Evolutionary conservation across 2,888 invertebrate genomes (phyloP).

Genomic region (Anaspis maculata): DNA sequence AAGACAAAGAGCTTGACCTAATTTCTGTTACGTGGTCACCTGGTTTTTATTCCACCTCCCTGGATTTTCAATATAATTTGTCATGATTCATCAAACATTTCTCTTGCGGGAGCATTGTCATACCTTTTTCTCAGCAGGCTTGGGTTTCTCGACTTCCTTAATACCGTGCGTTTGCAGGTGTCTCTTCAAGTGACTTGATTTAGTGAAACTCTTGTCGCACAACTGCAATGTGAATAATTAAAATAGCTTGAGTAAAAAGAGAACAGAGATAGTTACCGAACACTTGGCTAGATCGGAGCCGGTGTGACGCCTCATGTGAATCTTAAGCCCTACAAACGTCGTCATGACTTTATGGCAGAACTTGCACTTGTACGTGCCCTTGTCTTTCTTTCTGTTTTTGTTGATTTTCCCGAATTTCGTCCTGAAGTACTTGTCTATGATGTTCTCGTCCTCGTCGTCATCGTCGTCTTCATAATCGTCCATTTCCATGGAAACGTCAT

Average conservation of each 20-base stretch:
- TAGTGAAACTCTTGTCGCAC: slow-evolving; percentile 36
- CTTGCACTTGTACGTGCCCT: slow-evolving; percentile 29
- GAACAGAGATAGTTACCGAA: slow-evolving; percentile 21
- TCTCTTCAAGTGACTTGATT: slow-evolving; percentile 32
- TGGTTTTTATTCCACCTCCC: too few relatives aligned
- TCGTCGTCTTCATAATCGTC: slow-evolving; percentile 25
- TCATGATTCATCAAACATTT: too few relatives aligned
- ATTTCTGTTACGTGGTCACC: too few relatives aligned
- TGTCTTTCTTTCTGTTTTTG: slow-evolving; percentile 23
- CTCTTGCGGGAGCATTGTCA: too few relatives aligned
- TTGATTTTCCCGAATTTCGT: too few relatives aligned
- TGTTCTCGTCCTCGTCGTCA: slow-evolving; percentile 16
- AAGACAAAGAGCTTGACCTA: too few relatives aligned
- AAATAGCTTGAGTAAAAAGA: neutral
- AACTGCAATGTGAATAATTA: slow-evolving; percentile 23
- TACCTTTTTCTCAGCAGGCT: slow-evolving; percentile 11
- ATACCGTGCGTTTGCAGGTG: slow-evolving; percentile 34
- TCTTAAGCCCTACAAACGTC: slow-evolving; percentile 31
- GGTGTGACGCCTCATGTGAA: slow-evolving; percentile 60
- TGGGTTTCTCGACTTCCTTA: slow-evolving; percentile 12
- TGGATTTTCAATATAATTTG: too few relatives aligned
- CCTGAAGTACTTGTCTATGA: slow-evolving; percentile 14
- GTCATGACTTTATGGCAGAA: slow-evolving; percentile 32
- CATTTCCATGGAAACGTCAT: slow-evolving; percentile 14
- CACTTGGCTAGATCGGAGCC: slow-evolving; percentile 38